Evolutionary conservation across 2,888 invertebrate species (phyloP).

Genomic region (Drosophila neutralis): DNA sequence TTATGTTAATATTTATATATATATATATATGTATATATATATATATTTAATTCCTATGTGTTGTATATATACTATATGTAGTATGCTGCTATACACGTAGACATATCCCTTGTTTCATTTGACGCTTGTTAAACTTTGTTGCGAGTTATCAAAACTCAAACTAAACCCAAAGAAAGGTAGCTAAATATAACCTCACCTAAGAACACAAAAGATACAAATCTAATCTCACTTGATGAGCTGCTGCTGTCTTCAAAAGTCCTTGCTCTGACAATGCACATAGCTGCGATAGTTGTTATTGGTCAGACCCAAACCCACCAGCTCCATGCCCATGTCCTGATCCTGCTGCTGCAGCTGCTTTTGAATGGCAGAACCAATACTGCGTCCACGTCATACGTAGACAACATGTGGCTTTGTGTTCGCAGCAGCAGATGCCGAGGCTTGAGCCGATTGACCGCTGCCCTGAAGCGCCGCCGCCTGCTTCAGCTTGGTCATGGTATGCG

Average conservation of each 20-base stretch:
- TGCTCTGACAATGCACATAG: constrained; percentile 64
- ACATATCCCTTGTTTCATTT: constrained; percentile 85
- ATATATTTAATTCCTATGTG: constrained; percentile 17
- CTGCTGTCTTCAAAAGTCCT: constrained; percentile 52
- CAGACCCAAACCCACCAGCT: constrained; percentile 67
- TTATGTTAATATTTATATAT: constrained; percentile 9
- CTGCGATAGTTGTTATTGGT: constrained; percentile 76
- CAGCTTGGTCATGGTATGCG: constrained; percentile 84
- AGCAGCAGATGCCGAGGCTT: constrained; percentile 26
- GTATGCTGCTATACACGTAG: constrained; percentile 81
- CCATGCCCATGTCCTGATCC: constrained; percentile 49
- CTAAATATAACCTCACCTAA: constrained; percentile 38
- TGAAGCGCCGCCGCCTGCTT: constrained; percentile 67
- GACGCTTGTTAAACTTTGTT: constrained; percentile 79
- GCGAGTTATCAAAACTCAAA: constrained; percentile 44
- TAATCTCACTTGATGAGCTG: constrained; percentile 36
- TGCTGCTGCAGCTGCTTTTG: constrained; percentile 27
- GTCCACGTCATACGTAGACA: constrained; percentile 86
- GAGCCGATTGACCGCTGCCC: constrained; percentile 16
- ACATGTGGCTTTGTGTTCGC: constrained; percentile 75
- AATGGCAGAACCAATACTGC: constrained; percentile 20
- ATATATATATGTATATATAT: background rate
- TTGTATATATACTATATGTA: constrained; percentile 31
- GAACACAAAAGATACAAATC: constrained; percentile 24
- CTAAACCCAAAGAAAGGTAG: constrained; percentile 21